Evolutionary conservation across 2,888 invertebrate species (phyloP), one percentile per base, ranked within the genome.

Genomic region (Atethmia centrago): DNA sequence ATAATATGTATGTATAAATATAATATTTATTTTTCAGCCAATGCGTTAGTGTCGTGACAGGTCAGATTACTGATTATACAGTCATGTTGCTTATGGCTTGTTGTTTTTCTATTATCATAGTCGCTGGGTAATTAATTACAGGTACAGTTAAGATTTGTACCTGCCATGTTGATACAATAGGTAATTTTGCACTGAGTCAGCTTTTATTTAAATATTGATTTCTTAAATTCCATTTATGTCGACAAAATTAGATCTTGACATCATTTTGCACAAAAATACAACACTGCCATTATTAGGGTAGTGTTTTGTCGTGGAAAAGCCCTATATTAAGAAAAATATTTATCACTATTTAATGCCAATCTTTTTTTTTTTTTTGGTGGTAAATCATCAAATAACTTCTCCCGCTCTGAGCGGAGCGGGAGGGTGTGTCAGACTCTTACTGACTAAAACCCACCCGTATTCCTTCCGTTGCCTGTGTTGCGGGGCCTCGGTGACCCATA

Each of bases 1-100:
- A 82, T 69, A 69, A 73, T 77, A 81, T 83, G 81, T 79, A 82
- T 82, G 74, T 87, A 79, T 85, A 87, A 85, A 82, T 87, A 77
- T 82, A 82, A 87, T 90, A 90, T 95, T 94, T 95, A 88, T 94
- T 94, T 95, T 95, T 94, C 96, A 96, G 96, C 93, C 86, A 58
- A 89, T 93, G 92, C 94, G 82, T 92, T 90, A 92, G 89, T 90
- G 92, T 93, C 92, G 90, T 85, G 82, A 88, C 92, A 95, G 95
- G 95, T 96, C 95, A 95, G 95, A 93, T 79, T 83, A 86, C 87
- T 89, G 88, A 90, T 92, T 92, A 92, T 92, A 91, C 93, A 90
- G 92, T 90, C 91, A 92, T 93, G 93, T 92, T 87, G 89, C 90
- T 92, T 91, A 87, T 89, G 90, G 91, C 89, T 91, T 92, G 92